Percentiles rank a stretch among this genome's conserved stretches.
Evolutionary conservation across 2,113 vertebrate genomes (phyloP).

Genomic region (Sardina pilchardus): DNA sequence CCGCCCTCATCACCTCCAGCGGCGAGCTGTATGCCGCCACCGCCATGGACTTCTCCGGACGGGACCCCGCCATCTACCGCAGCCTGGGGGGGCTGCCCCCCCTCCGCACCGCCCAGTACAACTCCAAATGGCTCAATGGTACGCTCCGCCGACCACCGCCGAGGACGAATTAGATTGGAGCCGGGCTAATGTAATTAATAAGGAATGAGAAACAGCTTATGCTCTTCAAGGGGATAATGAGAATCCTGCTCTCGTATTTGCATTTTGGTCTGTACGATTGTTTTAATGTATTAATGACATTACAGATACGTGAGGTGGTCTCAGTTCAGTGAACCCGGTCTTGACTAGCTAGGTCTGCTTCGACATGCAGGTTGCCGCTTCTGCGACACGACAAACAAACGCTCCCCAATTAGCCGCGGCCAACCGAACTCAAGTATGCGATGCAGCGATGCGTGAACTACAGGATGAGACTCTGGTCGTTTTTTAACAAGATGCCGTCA

Average conservation of each 20-base stretch:
- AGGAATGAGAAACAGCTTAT: not conserved
- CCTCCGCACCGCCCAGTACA: constrained; percentile 95
- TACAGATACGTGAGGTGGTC: not conserved
- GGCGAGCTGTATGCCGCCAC: constrained; percentile 96
- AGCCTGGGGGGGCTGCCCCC: constrained; percentile 90
- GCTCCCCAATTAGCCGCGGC: not conserved
- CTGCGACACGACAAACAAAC: not conserved
- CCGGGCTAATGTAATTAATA: not conserved
- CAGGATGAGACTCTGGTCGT: not conserved
- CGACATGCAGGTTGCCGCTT: not conserved
- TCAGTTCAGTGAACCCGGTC: not conserved
- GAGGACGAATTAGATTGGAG: not conserved
- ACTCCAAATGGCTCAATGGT: constrained; percentile 99
- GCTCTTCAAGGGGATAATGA: not conserved
- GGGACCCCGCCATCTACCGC: constrained; percentile 95
- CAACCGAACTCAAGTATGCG: not conserved
- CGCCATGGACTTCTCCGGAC: constrained; percentile 95
- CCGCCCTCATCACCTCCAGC: constrained; percentile 90
- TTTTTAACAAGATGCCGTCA: not conserved
- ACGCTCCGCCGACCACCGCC: constrained; percentile 32
- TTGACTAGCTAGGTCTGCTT: not conserved
- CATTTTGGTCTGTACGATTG: not conserved
- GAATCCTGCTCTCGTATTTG: not conserved
- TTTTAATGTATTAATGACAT: not conserved
- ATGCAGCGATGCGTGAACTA: not conserved